These are phyloP conservation scores for Spizaetus ornatus DNA, from an alignment of 2,113 vertebrate species.

Conservation along the genomic window DNA sequence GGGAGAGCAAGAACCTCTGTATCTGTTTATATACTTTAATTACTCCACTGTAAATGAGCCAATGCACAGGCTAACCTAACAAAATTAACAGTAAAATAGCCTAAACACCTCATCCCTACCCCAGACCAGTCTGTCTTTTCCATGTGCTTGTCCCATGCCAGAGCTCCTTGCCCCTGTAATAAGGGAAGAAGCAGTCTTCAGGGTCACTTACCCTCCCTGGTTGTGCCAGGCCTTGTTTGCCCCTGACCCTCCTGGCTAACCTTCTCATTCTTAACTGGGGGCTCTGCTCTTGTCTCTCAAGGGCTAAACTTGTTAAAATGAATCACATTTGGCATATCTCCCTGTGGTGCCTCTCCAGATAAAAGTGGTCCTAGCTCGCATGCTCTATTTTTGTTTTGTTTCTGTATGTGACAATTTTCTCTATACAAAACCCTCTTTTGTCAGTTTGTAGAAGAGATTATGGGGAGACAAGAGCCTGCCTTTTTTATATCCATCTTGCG, in stretches of 20 bases:
- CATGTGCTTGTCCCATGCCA: neutral
- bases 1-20: neutral
- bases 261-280: slow-evolving; percentile 3
- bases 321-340: slow-evolving; percentile 67
- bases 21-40: neutral
- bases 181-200: neutral
- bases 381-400: slow-evolving; percentile 66
- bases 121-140: neutral
- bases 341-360: slow-evolving; percentile 64
- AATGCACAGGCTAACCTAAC: neutral
- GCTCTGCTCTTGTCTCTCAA: slow-evolving; percentile 52
- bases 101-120: neutral
- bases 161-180: neutral
- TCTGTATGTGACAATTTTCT: slow-evolving; percentile 67
- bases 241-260: slow-evolving; percentile 33
- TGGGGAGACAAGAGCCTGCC: slow-evolving; percentile 54
- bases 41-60: neutral
- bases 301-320: slow-evolving; percentile 63
- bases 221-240: neutral
- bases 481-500: slow-evolving; percentile 53
- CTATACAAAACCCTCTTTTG: slow-evolving; percentile 66
- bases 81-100: neutral
- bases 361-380: slow-evolving; percentile 61
- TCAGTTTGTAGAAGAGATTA: slow-evolving; percentile 64
- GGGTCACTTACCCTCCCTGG: slow-evolving; percentile 17